Evolutionary conservation across 2,113 vertebrate genomes (phyloP).

Genomic region (Oreochromis aureus): DNA sequence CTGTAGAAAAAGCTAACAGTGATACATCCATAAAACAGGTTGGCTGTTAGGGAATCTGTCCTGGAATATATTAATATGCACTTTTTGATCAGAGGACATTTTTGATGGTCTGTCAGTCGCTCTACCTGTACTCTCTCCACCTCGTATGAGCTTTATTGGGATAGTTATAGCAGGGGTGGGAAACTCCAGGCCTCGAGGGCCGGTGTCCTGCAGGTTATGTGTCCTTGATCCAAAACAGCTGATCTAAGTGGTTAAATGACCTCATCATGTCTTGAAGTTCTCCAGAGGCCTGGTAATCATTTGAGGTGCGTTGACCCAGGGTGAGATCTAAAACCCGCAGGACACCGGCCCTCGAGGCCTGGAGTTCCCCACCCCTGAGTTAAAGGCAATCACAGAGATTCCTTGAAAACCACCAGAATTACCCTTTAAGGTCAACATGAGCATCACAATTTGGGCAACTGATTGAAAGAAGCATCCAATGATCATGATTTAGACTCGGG

Average conservation of each 20-base stretch:
- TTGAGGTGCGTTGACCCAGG: background rate
- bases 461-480: background rate
- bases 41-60: background rate
- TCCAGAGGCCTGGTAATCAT: background rate
- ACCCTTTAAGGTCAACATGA: background rate
- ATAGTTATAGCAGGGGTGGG: background rate
- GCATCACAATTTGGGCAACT: background rate
- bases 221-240: background rate
- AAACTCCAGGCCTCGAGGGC: rapidly evolving
- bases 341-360: rapidly evolving
- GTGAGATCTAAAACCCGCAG: background rate
- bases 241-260: background rate
- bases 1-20: background rate
- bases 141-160: background rate
- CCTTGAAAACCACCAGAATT: background rate
- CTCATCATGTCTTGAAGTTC: background rate
- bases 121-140: background rate
- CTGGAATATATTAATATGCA: too few relatives aligned
- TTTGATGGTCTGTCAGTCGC: background rate
- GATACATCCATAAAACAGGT: background rate
- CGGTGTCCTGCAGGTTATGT: background rate
- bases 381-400: background rate
- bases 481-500: background rate
- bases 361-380: background rate
- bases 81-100: background rate